Evolutionary conservation across 1,140 invertebrate genomes (phyloP), one percentile per base, ranked within the genome.

Genomic region (Cephus cinctus): DNA sequence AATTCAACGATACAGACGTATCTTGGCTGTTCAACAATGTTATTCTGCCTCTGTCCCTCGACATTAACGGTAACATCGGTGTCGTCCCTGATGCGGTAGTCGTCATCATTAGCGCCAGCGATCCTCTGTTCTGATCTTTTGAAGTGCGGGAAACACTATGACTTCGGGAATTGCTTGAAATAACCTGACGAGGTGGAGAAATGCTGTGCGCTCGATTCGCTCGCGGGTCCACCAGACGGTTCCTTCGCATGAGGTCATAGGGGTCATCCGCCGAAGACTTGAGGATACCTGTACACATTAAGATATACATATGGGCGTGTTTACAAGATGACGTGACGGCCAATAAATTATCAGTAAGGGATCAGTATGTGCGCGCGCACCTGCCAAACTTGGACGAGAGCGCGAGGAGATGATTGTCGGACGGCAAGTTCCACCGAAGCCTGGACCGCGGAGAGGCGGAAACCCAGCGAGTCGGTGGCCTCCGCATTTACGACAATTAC

Each of bases 221-320:
- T 43, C 81, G 69, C 9, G 85, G 84, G 14, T 85, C 82, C 30
- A 81, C 75, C 49, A 91, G 63, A 53, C 88, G 80, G 52, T 83
- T 87, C 43, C 86, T 77, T 59, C 89, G 79, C 85, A 91, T 88
- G 46, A 88, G 77, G 71, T 90, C 88, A 72, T 90, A 91, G 0
- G 88, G 88, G 73, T 90, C 88, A 51, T 77, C 71, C 14, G 54
- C 57, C 23, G 65, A 56, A 21, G 71, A 42, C 16, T 64, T 67
- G 41, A 77, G 55, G 41, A 77, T 63, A 35, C 75, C 74, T 75
- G 40, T 5, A 20, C 8, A 32, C 6, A 12, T n/a, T n/a, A n/a
- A n/a, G n/a, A n/a, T n/a, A n/a, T n/a, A n/a, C n/a, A n/a, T n/a
- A n/a, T n/a, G n/a, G n/a, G n/a, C n/a, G n/a, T n/a, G n/a, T n/a